phyloP scores from a whole-genome alignment of 2,797 vertebrate genomes.

The Gymnoscopelus microlampas region DNA sequence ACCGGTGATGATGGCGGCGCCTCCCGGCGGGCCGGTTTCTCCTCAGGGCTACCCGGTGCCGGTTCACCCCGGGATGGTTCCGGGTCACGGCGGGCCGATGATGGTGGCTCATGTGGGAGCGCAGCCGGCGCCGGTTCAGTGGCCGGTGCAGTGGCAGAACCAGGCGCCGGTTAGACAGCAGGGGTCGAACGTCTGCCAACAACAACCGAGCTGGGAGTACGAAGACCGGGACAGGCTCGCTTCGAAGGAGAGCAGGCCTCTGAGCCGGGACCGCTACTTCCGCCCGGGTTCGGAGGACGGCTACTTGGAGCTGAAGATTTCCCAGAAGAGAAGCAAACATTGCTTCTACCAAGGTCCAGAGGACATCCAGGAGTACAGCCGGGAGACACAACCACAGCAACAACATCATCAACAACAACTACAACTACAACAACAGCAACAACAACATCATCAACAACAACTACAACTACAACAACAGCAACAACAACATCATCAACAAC shows the following conservation, averaged over 20 bases:
- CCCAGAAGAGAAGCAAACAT: slow-evolving; percentile 75
- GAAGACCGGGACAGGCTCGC: slow-evolving; percentile 62
- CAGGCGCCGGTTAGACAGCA: slow-evolving; percentile 61
- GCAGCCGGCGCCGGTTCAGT: slow-evolving; percentile 50
- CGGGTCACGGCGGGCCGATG: slow-evolving; percentile 31
- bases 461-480: slow-evolving; percentile 45
- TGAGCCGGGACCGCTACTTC: slow-evolving; percentile 71
- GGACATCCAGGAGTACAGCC: slow-evolving; percentile 60
- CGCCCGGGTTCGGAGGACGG: slow-evolving; percentile 79
- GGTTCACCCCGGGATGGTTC: slow-evolving; percentile 57
- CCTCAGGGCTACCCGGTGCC: slow-evolving; percentile 51
- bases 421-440: slow-evolving; percentile 49
- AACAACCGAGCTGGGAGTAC: slow-evolving; percentile 65
- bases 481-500: slow-evolving; percentile 2
- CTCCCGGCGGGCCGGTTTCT: slow-evolving; percentile 51
- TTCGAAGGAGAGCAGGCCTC: slow-evolving; percentile 48
- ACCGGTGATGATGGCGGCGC: slow-evolving; percentile 57
- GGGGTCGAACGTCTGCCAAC: slow-evolving; percentile 41
- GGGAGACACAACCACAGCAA: slow-evolving; percentile 53
- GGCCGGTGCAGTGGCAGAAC: slow-evolving; percentile 65
- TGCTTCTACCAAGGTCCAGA: slow-evolving; percentile 82
- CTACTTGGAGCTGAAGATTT: slow-evolving; percentile 74
- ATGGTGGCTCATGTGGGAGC: slow-evolving; percentile 23
- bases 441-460: slow-evolving; percentile 46
- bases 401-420: slow-evolving; percentile 11